Base-by-base conservation (phyloP, 2,888 invertebrate species). In the Nephrocerus scutellatus region DNA sequence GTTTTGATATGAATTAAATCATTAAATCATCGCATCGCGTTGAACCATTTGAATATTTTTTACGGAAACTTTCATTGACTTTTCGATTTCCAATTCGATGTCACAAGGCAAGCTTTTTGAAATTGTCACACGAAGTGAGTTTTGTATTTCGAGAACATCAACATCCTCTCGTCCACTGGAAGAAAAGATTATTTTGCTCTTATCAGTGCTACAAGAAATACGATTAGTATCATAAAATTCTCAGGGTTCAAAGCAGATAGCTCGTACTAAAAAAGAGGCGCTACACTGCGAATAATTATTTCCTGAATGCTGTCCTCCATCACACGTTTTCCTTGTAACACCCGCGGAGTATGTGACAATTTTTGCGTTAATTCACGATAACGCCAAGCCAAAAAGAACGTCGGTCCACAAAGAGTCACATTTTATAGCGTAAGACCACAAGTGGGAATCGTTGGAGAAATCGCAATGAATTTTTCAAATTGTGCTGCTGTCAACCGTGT, bases 131-230 rank as follows among this genome's bases (percentile, higher is more conserved):
- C 71, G 62, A 46, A 70, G 72, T 0, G 87, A 81, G 64, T 86
- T 79, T 1, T 77, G 57, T 25, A 91, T 75, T 73, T 96, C 92
- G 1, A 96, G 70, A 2, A 87, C 86, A 70, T 98, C 98, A 1
- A 95, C 89, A 70, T 98, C 98, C 70, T 98, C 97, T 24, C 98
- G 74, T 0, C 97, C 96, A 36, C 95, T 92, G 3, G 93, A 79
- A 50, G 86, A 78, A 70, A 96, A 90, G 59, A 84, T 84, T n/a
- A 80, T 67, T 19, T 60, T 62, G 3, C 56, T 49, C 3, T 48
- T 46, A 2, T 54, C 48, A 5, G 57, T 57, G 7, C 59, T 60
- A 33, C 6, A 49, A 48, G 9, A 21, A 28, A 41, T 26, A n/a
- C n/a, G n/a, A n/a, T n/a, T n/a, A n/a, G n/a, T n/a, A n/a, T n/a